Base-by-base conservation (phyloP, 2,797 vertebrate species). In the Luscinia megarhynchos region DNA sequence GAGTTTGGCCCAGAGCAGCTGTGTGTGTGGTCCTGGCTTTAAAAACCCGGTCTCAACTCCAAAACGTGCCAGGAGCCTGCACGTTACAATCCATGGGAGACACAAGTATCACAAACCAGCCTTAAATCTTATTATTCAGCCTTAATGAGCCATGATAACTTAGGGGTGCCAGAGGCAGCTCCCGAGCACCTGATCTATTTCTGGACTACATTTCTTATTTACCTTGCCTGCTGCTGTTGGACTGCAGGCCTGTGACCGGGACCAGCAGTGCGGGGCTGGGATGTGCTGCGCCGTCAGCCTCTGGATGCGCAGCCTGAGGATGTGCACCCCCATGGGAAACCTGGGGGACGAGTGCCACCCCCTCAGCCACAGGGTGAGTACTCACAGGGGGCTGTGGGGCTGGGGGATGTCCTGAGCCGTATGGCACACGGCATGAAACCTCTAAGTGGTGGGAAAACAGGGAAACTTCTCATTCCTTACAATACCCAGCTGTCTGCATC, bases 261-360 rank as follows among this genome's bases (percentile, higher is more conserved):
- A 99, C 97, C 96, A 98, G 59, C 99, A 99, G 97, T 99, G 99
- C 23, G 98, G 98, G 24, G 97, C 96, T 38, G 97, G 97, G 82
- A 99, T 98, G 99, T 99, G 99, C 93, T 99, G 99, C 12, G 99
- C 99, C 0, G 98, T 99, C 34, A 99, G 99, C 94, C 97, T 99
- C 97, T 99, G 99, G 99, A 98, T 99, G 88, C 98, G 98, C 89
- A 99, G 98, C 96, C 97, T 99, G 84, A 97, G 98, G 24, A 99
- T 99, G 97, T 99, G 99, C 93, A 98, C 98, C 2, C 98, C 99
- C 0, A 98, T 99, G 98, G 99, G 99, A 30, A 97, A 95, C 70
- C 84, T 99, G 90, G 99, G 98, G 87, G 99, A 99, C 15, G 98
- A 98, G n/a, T 99, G 99, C 93, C 99, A 99, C 94, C 99, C 99